These are phyloP conservation scores for Brevimyrus niger DNA, from an alignment of 2,113 vertebrate genomes.

Conservation along the genomic window DNA sequence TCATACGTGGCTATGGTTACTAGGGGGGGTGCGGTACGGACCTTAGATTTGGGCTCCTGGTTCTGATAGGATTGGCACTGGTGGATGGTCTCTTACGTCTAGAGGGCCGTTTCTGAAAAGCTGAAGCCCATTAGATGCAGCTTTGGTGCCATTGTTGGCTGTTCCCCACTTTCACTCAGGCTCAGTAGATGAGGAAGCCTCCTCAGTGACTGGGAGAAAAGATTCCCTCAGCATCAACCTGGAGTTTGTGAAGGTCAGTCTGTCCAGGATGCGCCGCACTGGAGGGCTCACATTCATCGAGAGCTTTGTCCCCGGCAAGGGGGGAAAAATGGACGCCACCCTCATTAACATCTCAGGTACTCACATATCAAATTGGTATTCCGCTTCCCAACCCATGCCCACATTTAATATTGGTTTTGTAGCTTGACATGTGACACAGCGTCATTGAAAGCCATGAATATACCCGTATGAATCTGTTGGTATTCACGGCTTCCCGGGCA, in stretches of 20 bases:
- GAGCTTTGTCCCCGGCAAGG: conserved; percentile 72
- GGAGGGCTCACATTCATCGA: conserved; percentile 87
- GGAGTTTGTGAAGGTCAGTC: conserved; percentile 96
- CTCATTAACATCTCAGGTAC: conserved; percentile 97
- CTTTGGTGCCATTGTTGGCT: background rate
- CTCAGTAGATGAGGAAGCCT: conserved; percentile 85
- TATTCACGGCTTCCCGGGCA: background rate
- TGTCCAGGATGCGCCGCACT: conserved; percentile 86
- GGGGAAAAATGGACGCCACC: conserved; percentile 92
- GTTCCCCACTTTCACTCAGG: conserved; percentile 52
- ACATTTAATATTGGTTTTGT: background rate
- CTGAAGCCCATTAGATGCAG: background rate
- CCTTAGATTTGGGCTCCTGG: background rate
- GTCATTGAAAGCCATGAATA: background rate
- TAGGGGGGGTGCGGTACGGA: background rate
- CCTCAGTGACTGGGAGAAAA: conserved; percentile 93
- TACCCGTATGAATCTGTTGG: background rate
- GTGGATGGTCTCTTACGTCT: background rate
- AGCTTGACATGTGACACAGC: background rate
- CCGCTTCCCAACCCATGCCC: background rate
- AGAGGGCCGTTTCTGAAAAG: background rate
- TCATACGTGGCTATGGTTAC: background rate
- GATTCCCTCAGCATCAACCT: conserved; percentile 97
- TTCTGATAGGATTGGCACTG: background rate
- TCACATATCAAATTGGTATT: background rate